Conservation (phyloP, 2,888 invertebrate species). For the Bellardia pandia region DNA sequence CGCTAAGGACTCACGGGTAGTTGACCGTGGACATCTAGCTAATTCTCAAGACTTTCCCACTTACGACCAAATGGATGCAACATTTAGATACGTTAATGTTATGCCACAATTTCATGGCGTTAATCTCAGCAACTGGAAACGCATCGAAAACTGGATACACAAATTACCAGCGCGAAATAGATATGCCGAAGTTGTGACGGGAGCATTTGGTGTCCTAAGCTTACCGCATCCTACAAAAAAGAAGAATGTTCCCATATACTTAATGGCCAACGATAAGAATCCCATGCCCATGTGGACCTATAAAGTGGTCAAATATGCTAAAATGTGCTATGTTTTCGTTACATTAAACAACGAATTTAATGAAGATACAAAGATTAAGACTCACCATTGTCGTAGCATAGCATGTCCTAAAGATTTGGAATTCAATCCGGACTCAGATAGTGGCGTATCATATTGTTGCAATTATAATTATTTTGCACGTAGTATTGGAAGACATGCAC, state of each 20-base stretch:
- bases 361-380: neutral
- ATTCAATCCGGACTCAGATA: constrained; percentile 9
- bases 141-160: constrained; percentile 81
- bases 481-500: constrained; percentile 50
- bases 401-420: constrained; percentile 50
- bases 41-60: constrained; percentile 84
- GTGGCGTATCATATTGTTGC: constrained; percentile 61
- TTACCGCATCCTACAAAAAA: constrained; percentile 26
- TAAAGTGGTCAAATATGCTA: constrained; percentile 60
- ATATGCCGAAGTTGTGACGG: constrained; percentile 60
- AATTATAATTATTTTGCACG: constrained; percentile 50
- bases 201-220: constrained; percentile 44
- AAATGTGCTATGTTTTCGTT: constrained; percentile 47
- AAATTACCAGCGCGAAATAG: constrained; percentile 23
- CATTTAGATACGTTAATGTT: constrained; percentile 85
- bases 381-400: constrained; percentile 19
- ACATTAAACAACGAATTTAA: constrained; percentile 62
- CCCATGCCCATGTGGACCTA: constrained; percentile 64
- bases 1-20: constrained; percentile 15
- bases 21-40: constrained; percentile 84
- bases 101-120: constrained; percentile 85
- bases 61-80: constrained; percentile 83
- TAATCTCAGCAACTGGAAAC: constrained; percentile 86
- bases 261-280: constrained; percentile 53
- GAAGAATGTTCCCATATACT: constrained; percentile 38